Evolutionary conservation across 2,888 invertebrate species (phyloP).

Genomic region (Steinernema carpocapsae): DNA sequence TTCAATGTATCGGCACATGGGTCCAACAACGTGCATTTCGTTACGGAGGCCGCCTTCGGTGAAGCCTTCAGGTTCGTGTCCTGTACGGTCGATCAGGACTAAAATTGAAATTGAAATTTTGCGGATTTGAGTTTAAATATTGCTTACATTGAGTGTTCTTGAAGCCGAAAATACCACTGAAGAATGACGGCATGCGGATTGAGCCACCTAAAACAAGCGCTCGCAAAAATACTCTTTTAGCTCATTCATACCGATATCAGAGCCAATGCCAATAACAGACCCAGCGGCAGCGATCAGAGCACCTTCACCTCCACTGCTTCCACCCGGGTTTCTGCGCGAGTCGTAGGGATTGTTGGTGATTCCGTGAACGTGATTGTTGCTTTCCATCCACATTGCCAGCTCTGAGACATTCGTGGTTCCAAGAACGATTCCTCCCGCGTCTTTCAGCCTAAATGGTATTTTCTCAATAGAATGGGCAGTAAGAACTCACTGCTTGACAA

Average conservation of each 20-base stretch:
- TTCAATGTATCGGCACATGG: conserved; percentile 84
- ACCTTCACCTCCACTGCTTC: conserved; percentile 87
- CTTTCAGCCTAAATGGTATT: conserved; percentile 12
- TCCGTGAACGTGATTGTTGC: conserved; percentile 80
- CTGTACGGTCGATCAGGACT: conserved; percentile 24
- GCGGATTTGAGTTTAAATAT: neutral
- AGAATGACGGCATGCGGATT: conserved; percentile 87
- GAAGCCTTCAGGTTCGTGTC: conserved; percentile 15
- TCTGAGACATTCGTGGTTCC: conserved; percentile 78
- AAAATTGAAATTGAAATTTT: neutral
- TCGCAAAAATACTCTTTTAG: too few relatives aligned
- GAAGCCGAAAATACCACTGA: conserved; percentile 86
- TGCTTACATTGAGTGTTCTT: conserved; percentile 74
- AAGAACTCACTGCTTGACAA: neutral
- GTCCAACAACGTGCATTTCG: conserved; percentile 83
- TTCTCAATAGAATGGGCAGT: neutral
- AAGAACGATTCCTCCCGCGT: conserved; percentile 72
- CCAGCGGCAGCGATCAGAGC: conserved; percentile 79
- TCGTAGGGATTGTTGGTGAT: conserved; percentile 83
- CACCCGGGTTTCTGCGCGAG: conserved; percentile 78
- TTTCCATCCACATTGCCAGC: conserved; percentile 85
- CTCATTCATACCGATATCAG: conserved; percentile 70
- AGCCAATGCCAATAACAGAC: conserved; percentile 83
- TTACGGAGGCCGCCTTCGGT: conserved; percentile 12
- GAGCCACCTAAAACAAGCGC: conserved; percentile 99